Evolutionary conservation across 2,113 vertebrate genomes (phyloP), one percentile per base, ranked within the genome.

Genomic region (Corvus hawaiiensis): DNA sequence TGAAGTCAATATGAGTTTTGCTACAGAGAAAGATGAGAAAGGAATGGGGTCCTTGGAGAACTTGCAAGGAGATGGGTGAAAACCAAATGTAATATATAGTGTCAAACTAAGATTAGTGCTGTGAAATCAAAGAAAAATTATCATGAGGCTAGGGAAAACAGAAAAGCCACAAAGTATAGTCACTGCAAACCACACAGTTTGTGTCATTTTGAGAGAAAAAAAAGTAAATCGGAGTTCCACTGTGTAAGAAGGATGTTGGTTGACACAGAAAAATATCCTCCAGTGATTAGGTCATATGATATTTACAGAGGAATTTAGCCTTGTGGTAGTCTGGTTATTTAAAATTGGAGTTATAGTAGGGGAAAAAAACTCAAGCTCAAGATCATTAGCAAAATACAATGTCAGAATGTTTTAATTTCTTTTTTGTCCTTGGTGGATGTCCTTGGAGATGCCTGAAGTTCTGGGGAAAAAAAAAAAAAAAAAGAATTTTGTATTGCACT

Each of bases 231-330:
- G 46, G 78, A 82, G 16, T 51, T 82, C 44, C 13, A 35, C 35
- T 44, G 37, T 26, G 33, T 48, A 88, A 88, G 32, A 44, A 55
- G 24, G 88, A 90, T 62, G 16, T 5, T 76, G 13, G 33, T 48
- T 93, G 62, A 94, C 71, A 80, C 19, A 71, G 28, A 30, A 88
- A 91, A 96, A 87, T 77, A 78, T 90, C 78, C 84, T 93, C n/a
- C 59, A 77, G 68, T 84, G 63, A 67, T 87, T 92, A 89, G 91
- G 35, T 82, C 39, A 32, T n/a, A 52, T 19, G 18, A 37, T 56
- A 66, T 93, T 90, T 88, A 76, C 32, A 88, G 73, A 84, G 44
- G 20, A 93, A 93, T 48, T 86, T 68, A 84, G 20, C 39, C 49
- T 84, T 71, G 22, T 75, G 46, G 44, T 87, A 78, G 64, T 59